Evolutionary conservation across 1,140 invertebrate genomes (phyloP), one percentile per base, ranked within the genome.

Genomic region (Diploscapter pachys): DNA sequence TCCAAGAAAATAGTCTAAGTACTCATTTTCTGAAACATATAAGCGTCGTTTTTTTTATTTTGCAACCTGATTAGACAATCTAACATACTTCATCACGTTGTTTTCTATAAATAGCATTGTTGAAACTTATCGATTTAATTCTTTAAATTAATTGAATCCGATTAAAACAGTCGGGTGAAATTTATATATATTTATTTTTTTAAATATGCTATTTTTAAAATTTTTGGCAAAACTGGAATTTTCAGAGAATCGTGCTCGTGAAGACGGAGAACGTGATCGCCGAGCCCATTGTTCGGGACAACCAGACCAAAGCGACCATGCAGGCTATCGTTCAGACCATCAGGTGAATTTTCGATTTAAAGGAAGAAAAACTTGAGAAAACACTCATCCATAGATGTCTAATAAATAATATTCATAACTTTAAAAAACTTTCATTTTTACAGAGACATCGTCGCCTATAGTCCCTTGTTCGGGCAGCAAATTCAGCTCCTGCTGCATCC

Each of bases 251-350:
- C 11, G 87, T 98, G 53, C 95, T 98, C 92, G 94, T 92, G 0
- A 93, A 96, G 87, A 93, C 95, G 53, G 93, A 96, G 86, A 99
- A 99, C 89, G 86, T 98, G 62, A 89, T 90, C 54, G 92, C 95
- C 85, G 91, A 95, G 73, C 91, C 92, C 79, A 64, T 57, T 2
- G 53, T 56, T 3, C 71, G 67, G 50, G 66, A 71, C 31, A 98
- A 95, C 86, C 89, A 91, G 78, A 92, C 92, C 86, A 96, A 92
- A 11, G 93, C 95, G 86, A 95, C 98, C 90, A 91, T 99, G 48
- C 98, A 83, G 79, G 81, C 81, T 13, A 78, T 79, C 79, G 95
- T 99, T 5, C 96, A 98, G 87, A 98, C 96, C 0, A 96, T 98
- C 64, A 88, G 94, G 65, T 95, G 98, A 87, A 96, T 98, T 77